Percentiles rank a stretch among this genome's conserved stretches.
Conservation (phyloP, 2,888 invertebrate genomes). For the Cheilosia vernalis region DNA sequence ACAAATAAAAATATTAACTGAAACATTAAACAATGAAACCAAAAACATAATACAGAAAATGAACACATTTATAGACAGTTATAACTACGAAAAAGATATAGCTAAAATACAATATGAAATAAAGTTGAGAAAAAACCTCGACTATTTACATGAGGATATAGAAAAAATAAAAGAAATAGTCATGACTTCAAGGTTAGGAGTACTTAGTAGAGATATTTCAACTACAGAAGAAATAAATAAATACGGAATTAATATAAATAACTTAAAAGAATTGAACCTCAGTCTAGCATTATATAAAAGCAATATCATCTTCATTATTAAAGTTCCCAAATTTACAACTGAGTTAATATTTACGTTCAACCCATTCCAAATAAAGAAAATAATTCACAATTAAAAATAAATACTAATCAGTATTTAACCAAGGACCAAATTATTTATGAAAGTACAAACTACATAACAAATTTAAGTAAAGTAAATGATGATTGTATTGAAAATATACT, state of each 20-base stretch:
- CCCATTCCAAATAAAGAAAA: too few species aligned
- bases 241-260: conserved; percentile 2
- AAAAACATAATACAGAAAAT: not conserved
- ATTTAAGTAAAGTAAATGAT: not conserved
- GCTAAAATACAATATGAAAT: not conserved
- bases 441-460: not conserved
- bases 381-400: too few species aligned
- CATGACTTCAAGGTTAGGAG: conserved; percentile 1
- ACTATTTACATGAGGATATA: not conserved
- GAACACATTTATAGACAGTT: not conserved
- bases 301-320: conserved; percentile 5
- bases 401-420: not conserved
- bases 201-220: conserved; percentile 25
- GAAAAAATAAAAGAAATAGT: not conserved
- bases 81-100: too few species aligned
- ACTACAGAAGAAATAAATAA: conserved; percentile 11
- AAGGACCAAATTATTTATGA: not conserved
- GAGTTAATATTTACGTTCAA: too few species aligned
- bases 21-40: conserved; percentile 9
- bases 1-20: conserved; percentile 17
- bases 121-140: conserved; percentile 6
- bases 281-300: conserved; percentile 9
- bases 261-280: conserved; percentile 7
- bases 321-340: too few species aligned
- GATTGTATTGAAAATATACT: not conserved